Evolutionary conservation across 2,888 invertebrate genomes (phyloP).

Genomic region (Atrina japonica): DNA sequence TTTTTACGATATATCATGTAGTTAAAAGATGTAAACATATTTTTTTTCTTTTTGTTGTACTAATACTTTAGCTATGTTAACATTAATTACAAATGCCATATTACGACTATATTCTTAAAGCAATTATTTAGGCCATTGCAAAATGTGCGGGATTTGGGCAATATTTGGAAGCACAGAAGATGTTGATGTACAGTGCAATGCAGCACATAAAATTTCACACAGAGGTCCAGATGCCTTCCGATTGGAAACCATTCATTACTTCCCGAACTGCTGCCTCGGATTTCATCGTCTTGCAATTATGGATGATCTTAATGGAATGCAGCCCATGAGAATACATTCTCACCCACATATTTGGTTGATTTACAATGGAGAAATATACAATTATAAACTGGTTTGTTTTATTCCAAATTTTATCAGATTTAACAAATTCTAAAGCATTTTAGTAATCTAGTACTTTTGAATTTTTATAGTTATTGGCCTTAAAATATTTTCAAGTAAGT

Average conservation of each 20-base stretch:
- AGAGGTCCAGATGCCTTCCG: constrained; percentile 80
- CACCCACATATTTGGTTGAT: constrained; percentile 78
- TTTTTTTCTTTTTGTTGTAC: no score
- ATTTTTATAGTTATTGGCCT: no score
- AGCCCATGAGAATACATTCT: constrained; percentile 79
- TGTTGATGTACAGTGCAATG: constrained; percentile 72
- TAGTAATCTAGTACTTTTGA: no score
- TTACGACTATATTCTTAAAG: no score
- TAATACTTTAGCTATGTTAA: no score
- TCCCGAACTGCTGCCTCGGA: constrained; percentile 75
- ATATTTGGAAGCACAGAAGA: constrained; percentile 79
- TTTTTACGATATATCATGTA: no score
- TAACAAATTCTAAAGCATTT: no score
- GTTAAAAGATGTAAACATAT: no score
- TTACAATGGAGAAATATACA: constrained; percentile 93
- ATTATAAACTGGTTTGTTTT: constrained; percentile 84
- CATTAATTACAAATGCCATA: no score
- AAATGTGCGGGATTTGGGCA: constrained; percentile 81
- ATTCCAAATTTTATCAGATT: neutral
- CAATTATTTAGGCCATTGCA: no score
- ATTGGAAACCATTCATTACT: constrained; percentile 78
- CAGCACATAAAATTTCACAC: constrained; percentile 77
- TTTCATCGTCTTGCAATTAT: constrained; percentile 79
- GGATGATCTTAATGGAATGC: constrained; percentile 79
- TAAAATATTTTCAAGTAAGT: no score